Evolutionary conservation across 2,113 vertebrate genomes (phyloP).

Genomic region (Podocnemis expansa): DNA sequence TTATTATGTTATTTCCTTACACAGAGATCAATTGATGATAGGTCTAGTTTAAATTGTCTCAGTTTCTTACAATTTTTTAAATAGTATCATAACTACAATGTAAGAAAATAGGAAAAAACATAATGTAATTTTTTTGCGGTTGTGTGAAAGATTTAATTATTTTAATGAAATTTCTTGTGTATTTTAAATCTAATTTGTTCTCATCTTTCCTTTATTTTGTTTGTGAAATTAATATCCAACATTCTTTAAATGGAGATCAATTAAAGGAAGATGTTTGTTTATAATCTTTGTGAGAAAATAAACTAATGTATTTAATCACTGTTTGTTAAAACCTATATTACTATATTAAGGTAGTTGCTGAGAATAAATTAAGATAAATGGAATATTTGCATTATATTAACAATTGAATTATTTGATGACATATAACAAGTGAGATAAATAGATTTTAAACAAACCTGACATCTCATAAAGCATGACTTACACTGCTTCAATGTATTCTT

Average conservation of each 20-base stretch:
- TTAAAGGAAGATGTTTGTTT: background rate
- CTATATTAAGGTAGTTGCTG: background rate
- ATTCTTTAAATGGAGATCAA: background rate
- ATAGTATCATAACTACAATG: conserved; percentile 44
- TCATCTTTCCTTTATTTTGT: conserved; percentile 3
- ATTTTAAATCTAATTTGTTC: background rate
- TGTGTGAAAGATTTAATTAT: background rate
- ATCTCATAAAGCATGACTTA: background rate
- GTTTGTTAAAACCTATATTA: conserved; percentile 13
- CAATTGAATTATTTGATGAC: conserved; percentile 27
- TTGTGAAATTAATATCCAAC: conserved; percentile 17
- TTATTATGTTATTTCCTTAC: conserved; percentile 61
- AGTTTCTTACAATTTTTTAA: conserved; percentile 39
- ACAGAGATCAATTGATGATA: conserved; percentile 50
- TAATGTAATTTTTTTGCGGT: background rate
- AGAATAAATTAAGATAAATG: conserved; percentile 12
- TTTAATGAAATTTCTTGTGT: background rate
- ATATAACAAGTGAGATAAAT: conserved; percentile 20
- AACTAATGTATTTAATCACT: background rate
- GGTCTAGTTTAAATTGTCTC: conserved; percentile 52
- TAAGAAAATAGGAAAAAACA: background rate
- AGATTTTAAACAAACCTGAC: conserved; percentile 27
- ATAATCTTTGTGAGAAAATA: background rate
- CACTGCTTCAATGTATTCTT: background rate
- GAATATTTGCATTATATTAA: background rate